Evolutionary conservation across 2,113 vertebrate genomes (phyloP), one percentile per base, ranked within the genome.

Genomic region (Cisticola juncidis): DNA sequence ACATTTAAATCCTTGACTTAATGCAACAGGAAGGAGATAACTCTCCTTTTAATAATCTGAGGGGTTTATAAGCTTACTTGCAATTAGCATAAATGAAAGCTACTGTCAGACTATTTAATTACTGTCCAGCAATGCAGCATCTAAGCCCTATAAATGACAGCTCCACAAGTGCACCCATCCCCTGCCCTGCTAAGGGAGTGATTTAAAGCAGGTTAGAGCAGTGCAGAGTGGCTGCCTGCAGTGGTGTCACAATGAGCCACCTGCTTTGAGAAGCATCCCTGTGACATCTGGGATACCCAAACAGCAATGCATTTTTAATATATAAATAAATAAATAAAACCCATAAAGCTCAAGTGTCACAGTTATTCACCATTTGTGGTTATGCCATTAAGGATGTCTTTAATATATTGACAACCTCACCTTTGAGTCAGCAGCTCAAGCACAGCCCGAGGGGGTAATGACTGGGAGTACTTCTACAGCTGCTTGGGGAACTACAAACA

Each of bases 1-100:
- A 76, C 25, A 71, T 76, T 96, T 70, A 90, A 96, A 83, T 79
- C 94, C 80, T 4, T 82, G 81, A 83, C 82, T 79, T 74, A 95
- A 61, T 0, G 2, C 66, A 87, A 86, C 57, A 92, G 79, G 69
- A 96, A 96, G 54, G 50, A 84, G 64, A n/a, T 62, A 93, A 91
- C 42, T 89, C 72, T 90, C 70, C 82, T 86, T 79, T 83, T 65
- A 94, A 94, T 81, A 90, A 92, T 80, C 69, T 73, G 35, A 73
- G 65, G 78, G 92, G 73, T 92, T 87, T 88, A 79, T 76, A 91
- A 86, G 23, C 29, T 88, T 92, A 94, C 61, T 33, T 79, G 47
- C 81, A 96, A 96, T 94, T 96, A 96, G 51, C 88, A 92, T 81
- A 95, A 95, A 86, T 54, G 44, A 94, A 94, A 91, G 90, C 61